Evolutionary conservation across 2,113 vertebrate species (phyloP), one percentile per base, ranked within the genome.

Genomic region (Neodontobutis hainanensis): DNA sequence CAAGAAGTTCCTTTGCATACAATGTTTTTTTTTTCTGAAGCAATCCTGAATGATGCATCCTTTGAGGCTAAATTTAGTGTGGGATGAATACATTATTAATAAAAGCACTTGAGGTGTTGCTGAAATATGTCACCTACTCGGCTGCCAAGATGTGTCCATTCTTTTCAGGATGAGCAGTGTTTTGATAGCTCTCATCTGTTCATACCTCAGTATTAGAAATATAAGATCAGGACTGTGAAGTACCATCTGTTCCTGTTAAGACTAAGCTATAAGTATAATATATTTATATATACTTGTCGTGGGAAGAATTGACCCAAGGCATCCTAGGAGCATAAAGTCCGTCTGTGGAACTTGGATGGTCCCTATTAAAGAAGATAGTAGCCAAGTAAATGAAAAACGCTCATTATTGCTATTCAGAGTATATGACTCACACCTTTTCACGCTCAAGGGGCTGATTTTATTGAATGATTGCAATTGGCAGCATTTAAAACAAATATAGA

Each of bases 391-490:
- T 78, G 55, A 72, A 48, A 69, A 48, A 35, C 4, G 16, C 70
- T 75, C 75, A 73, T 85, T 58, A 85, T 50, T 65, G 49, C 63
- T 49, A 72, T 84, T 83, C 65, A 79, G 46, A 66, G 46, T 50
- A 43, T 12, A n/a, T 64, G 70, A 70, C 35, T 65, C 80, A 76
- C 49, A 56, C 4, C 38, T 68, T 63, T n/a, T 48, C n/a, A 3
- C 12, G n/a, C 59, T 73, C 43, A 14, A 48, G 46, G 34, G 42
- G 45, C 19, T 51, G 52, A 5, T 67, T 81, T 48, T 50, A 55
- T 4, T 68, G 63, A 61, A 19, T 61, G 70, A 79, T 58, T 66
- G 55, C 50, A 35, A 38, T 19, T 16, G 43, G 14, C 34, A 15
- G 59, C 9, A 43, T 57, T 65, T 55, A 50, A 75, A 77, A 61